Conservation (phyloP, 2,888 invertebrate species). For the Andrena bicolor region DNA sequence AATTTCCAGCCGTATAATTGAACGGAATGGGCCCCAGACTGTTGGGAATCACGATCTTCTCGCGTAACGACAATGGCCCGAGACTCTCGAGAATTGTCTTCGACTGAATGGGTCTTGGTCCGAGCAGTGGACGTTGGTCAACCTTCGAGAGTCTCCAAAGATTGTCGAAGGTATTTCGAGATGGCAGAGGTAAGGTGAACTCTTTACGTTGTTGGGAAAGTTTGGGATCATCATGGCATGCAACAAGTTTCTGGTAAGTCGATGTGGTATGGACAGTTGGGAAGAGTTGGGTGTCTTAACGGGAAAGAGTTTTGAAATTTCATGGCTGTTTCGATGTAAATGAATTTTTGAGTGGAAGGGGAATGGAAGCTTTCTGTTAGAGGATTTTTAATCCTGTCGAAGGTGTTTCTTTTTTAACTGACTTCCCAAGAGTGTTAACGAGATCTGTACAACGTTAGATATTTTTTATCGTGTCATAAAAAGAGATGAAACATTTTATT, state of each 20-base stretch:
- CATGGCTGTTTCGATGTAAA: no score
- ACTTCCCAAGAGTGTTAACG: no score
- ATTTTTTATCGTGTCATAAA: no score
- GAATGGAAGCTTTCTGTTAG: no score
- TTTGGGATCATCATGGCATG: conserved; percentile 22
- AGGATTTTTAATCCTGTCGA: no score
- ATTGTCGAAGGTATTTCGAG: not conserved
- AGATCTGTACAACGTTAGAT: no score
- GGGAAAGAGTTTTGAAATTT: not conserved
- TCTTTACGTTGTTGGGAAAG: not conserved
- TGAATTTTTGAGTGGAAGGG: no score
- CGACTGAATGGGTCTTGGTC: not conserved
- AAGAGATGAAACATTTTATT: no score
- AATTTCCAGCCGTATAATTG: conserved; percentile 33
- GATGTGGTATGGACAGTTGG: not conserved
- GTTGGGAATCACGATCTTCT: not conserved
- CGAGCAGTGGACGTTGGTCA: not conserved
- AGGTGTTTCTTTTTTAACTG: no score
- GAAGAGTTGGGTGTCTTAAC: not conserved
- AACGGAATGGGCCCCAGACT: conserved; percentile 10
- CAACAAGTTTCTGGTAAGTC: conserved; percentile 6
- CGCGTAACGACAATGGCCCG: conserved; percentile 4
- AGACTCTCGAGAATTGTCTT: not conserved
- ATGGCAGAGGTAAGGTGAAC: conserved; percentile 1
- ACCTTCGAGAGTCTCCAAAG: not conserved